Conservation (phyloP, 2,888 invertebrate genomes). For the Petrolisthes manimaculis region DNA sequence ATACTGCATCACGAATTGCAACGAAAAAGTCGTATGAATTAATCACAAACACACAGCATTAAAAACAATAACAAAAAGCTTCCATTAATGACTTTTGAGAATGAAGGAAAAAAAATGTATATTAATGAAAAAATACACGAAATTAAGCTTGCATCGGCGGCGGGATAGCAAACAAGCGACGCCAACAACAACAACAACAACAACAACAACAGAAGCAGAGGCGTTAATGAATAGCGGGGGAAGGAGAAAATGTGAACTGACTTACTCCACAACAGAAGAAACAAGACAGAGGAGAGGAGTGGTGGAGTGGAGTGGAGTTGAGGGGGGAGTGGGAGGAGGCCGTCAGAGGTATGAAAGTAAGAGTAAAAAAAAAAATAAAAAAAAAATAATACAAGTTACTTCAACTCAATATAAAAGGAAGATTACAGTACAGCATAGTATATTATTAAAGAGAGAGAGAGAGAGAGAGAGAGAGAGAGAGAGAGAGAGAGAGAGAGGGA, state of each 20-base stretch:
- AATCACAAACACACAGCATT: too few species aligned
- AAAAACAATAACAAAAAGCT: too few species aligned
- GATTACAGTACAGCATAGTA: background rate
- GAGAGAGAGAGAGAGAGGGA: constrained; percentile 27
- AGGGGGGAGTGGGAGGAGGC: background rate
- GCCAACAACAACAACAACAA: background rate
- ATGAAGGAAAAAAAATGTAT: too few species aligned
- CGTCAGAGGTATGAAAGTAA: background rate
- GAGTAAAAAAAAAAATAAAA: background rate
- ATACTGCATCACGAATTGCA: too few species aligned
- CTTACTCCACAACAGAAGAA: background rate
- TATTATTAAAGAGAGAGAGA: background rate
- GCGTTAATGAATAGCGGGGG: background rate
- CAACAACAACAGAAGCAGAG: background rate
- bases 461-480: constrained; percentile 16
- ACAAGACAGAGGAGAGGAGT: background rate
- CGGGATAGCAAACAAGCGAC: too few species aligned
- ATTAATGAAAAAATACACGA: too few species aligned
- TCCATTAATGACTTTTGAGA: too few species aligned
- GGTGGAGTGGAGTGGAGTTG: too few species aligned
- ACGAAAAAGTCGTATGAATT: too few species aligned
- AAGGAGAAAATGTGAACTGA: background rate
- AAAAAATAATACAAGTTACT: background rate
- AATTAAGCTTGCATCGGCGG: too few species aligned
- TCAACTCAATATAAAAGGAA: background rate